A percentile compares a stretch with the other conserved stretches of the same genome.
These are phyloP conservation scores for Griposia aprilina DNA, from an alignment of 2,888 invertebrate genomes.

Conservation along the genomic window DNA sequence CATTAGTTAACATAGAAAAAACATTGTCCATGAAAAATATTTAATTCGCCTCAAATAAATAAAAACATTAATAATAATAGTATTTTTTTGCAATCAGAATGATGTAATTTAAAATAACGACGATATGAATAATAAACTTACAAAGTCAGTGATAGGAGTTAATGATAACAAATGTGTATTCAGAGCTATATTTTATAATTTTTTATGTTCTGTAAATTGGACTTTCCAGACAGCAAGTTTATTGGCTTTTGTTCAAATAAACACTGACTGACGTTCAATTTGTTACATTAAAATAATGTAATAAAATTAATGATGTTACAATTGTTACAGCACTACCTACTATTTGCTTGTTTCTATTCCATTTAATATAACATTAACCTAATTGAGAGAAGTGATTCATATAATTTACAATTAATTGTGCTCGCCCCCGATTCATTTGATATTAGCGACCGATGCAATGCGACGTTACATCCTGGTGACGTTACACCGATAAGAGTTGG, in stretches of 20 bases:
- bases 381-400: slow-evolving; percentile 23
- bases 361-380: slow-evolving; percentile 19
- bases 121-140: slow-evolving; percentile 46
- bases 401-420: slow-evolving; percentile 10
- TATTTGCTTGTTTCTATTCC: not conserved
- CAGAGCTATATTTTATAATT: slow-evolving; percentile 11
- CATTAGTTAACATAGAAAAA: not conserved
- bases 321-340: not conserved
- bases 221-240: slow-evolving; percentile 30
- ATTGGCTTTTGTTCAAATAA: slow-evolving; percentile 10
- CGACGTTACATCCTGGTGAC: slow-evolving; percentile 38
- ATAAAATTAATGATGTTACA: not conserved
- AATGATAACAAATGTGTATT: slow-evolving; percentile 42
- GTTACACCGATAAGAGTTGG: slow-evolving; percentile 35
- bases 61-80: slow-evolving; percentile 27
- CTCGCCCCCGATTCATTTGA: slow-evolving; percentile 18
- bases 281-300: not conserved
- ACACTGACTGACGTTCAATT: not conserved
- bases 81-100: slow-evolving; percentile 32
- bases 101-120: slow-evolving; percentile 58
- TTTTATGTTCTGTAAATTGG: slow-evolving; percentile 35
- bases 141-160: slow-evolving; percentile 41
- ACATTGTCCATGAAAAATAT: not conserved
- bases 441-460: not conserved
- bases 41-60: slow-evolving; percentile 10